phyloP scores from a whole-genome alignment of 1,140 invertebrate genomes.

The Atopsyche davidsoni region DNA sequence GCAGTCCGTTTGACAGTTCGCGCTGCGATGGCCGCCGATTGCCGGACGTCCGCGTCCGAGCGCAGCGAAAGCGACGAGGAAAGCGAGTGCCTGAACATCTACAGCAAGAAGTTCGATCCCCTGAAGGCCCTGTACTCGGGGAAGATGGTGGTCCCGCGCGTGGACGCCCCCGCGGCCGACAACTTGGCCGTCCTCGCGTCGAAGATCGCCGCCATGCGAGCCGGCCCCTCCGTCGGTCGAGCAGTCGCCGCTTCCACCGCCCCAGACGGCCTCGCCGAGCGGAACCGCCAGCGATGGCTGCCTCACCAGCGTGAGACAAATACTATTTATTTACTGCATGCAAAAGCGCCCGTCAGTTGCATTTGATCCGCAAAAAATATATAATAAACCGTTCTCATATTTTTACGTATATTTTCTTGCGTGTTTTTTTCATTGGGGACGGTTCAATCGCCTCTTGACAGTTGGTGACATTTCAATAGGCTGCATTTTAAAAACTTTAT shows the following conservation, averaged over 20 bases:
- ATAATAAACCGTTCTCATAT: too few species aligned
- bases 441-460: too few species aligned
- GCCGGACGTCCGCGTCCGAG: not conserved
- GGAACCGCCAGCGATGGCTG: conserved; percentile 9
- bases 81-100: conserved; percentile 52
- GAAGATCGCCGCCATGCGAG: conserved; percentile 1
- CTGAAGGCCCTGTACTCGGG: conserved; percentile 52
- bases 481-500: too few species aligned
- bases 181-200: conserved; percentile 52
- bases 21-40: conserved; percentile 4
- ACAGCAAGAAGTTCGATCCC: conserved; percentile 56
- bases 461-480: too few species aligned
- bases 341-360: too few species aligned
- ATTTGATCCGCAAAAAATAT: too few species aligned
- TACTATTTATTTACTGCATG: too few species aligned
- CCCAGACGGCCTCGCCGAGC: not conserved
- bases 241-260: conserved; percentile 12
- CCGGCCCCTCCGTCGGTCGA: not conserved
- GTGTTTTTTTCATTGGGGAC: too few species aligned
- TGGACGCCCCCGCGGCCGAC: conserved; percentile 47
- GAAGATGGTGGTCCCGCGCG: conserved; percentile 42
- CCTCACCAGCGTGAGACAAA: conserved; percentile 23
- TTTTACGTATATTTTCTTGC: too few species aligned
- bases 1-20: conserved; percentile 13
- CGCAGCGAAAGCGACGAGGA: conserved; percentile 3